These are phyloP conservation scores for Chaetorhynchus papuensis DNA, from an alignment of 2,113 vertebrate species.

Conservation along the genomic window DNA sequence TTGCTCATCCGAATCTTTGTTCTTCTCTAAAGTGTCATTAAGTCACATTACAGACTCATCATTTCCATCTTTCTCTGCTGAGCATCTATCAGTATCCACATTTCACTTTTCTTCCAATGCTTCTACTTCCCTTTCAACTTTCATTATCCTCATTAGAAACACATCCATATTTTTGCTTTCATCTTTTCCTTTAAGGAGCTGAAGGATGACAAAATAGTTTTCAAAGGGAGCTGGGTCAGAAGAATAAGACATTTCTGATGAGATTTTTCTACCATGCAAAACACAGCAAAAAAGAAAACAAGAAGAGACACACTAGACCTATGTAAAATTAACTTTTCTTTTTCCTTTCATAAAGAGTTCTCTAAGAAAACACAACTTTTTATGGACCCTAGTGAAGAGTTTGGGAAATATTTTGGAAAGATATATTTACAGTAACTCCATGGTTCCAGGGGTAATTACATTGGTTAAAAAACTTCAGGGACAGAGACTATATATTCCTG, in stretches of 20 bases:
- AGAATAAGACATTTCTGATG: slow-evolving; percentile 57
- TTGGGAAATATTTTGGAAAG: slow-evolving; percentile 45
- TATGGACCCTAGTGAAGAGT: slow-evolving; percentile 1
- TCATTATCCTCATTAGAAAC: slow-evolving; percentile 65
- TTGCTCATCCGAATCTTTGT: slow-evolving; percentile 17
- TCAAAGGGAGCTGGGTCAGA: slow-evolving; percentile 66
- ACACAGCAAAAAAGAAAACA: slow-evolving; percentile 56
- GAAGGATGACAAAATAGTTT: slow-evolving; percentile 70
- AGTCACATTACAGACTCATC: slow-evolving; percentile 46
- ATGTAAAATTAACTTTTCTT: slow-evolving; percentile 51
- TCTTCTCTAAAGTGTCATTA: slow-evolving; percentile 15
- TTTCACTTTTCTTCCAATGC: neutral
- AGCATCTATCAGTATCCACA: slow-evolving; percentile 18
- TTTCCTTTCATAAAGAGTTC: slow-evolving; percentile 47
- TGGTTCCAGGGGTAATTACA: neutral
- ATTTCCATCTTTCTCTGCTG: slow-evolving; percentile 27
- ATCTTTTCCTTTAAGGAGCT: slow-evolving; percentile 66
- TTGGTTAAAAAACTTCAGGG: neutral
- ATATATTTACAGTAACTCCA: neutral
- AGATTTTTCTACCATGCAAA: slow-evolving; percentile 57
- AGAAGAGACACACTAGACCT: slow-evolving; percentile 50
- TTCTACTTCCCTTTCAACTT: slow-evolving; percentile 61
- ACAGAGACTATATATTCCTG: neutral
- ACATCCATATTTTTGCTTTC: slow-evolving; percentile 65
- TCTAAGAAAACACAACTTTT: slow-evolving; percentile 7